Conservation (phyloP, 2,888 invertebrate genomes). For the Ormyrus pomaceus region DNA sequence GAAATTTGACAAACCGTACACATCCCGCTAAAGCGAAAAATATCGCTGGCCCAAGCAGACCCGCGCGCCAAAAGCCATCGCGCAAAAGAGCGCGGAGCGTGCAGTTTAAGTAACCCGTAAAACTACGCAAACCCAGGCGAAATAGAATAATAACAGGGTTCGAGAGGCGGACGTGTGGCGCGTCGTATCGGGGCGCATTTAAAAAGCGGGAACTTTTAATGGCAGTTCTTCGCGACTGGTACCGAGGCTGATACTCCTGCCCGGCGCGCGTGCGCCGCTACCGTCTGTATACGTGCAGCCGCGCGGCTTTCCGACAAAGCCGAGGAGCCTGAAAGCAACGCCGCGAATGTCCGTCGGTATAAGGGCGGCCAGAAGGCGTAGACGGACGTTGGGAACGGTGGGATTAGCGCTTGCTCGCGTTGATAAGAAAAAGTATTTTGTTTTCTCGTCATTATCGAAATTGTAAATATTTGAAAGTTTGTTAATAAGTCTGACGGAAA, state of each 20-base stretch:
- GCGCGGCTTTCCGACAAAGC: background rate
- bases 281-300: background rate
- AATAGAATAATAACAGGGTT: background rate
- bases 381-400: background rate
- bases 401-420: too few relatives aligned
- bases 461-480: too few relatives aligned
- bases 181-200: constrained; percentile 6
- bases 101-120: too few relatives aligned
- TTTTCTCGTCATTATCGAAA: too few relatives aligned
- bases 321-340: constrained; percentile 2
- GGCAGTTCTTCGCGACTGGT: constrained; percentile 70
- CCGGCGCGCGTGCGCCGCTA: constrained; percentile 60
- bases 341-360: background rate
- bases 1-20: too few relatives aligned
- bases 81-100: too few relatives aligned
- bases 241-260: constrained; percentile 71
- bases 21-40: too few relatives aligned
- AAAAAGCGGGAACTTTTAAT: constrained; percentile 61
- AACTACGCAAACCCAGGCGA: background rate
- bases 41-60: too few relatives aligned
- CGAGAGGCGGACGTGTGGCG: background rate
- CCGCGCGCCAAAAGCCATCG: too few relatives aligned
- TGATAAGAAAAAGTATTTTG: too few relatives aligned
- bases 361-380: background rate
- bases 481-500: too few relatives aligned